Evolutionary conservation across 2,888 invertebrate genomes (phyloP).

Genomic region (Cremastinae sp.): DNA sequence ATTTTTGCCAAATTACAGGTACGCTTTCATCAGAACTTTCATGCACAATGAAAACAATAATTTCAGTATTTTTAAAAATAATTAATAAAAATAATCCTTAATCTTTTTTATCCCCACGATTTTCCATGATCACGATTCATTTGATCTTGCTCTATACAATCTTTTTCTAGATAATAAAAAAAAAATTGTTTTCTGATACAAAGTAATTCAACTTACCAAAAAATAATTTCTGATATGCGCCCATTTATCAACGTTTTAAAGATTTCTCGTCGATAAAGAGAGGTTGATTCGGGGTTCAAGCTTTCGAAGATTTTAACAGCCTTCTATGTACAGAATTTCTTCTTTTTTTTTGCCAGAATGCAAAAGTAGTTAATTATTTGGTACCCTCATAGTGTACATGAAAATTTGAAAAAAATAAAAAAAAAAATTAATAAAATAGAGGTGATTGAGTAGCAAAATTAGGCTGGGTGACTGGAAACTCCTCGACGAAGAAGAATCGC

Average conservation of each 20-base stretch:
- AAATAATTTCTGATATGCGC: conserved; percentile 68
- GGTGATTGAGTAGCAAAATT: too few relatives aligned
- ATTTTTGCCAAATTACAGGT: not conserved
- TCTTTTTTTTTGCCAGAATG: not conserved
- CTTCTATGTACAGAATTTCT: not conserved
- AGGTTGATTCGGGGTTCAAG: conserved; percentile 9
- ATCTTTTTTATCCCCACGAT: too few relatives aligned
- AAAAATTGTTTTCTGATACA: too few relatives aligned
- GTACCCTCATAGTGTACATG: conserved; percentile 58
- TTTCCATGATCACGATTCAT: too few relatives aligned
- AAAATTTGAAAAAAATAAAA: conserved; percentile 44
- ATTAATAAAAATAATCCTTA: too few relatives aligned
- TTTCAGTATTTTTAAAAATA: too few relatives aligned
- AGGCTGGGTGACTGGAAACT: not conserved
- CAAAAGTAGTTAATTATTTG: conserved; percentile 49
- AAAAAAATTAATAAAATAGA: too few relatives aligned
- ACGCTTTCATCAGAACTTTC: not conserved
- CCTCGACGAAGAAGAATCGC: too few relatives aligned
- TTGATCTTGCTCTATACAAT: too few relatives aligned
- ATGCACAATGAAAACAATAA: not conserved
- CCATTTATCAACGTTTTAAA: conserved; percentile 66
- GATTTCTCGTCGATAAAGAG: conserved; percentile 42
- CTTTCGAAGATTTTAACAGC: not conserved
- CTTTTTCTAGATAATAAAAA: too few relatives aligned
- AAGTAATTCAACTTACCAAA: conserved; percentile 69